Conservation (phyloP, 2,888 invertebrate genomes). For the Bruchidius siliquastri region DNA sequence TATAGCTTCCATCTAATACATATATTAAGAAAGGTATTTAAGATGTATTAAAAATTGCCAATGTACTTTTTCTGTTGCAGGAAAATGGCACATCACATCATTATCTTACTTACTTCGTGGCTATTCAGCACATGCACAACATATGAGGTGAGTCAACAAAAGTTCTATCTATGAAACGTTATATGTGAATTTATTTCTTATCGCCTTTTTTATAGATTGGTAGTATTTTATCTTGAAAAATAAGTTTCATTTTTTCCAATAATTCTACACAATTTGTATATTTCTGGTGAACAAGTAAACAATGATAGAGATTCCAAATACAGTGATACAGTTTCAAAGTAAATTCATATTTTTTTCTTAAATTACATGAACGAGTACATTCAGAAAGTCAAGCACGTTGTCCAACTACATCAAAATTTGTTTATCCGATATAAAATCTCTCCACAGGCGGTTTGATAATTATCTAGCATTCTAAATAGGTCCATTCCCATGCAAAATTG, state of each 20-base stretch:
- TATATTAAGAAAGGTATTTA: too few relatives aligned
- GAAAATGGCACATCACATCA: slow-evolving; percentile 45
- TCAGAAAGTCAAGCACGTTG: background rate
- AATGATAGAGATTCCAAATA: too few relatives aligned
- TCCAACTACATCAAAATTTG: background rate
- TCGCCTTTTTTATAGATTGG: too few relatives aligned
- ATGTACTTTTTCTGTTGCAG: slow-evolving; percentile 42
- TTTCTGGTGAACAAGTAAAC: too few relatives aligned
- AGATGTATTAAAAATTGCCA: slow-evolving; percentile 14
- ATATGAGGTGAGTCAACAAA: slow-evolving; percentile 27
- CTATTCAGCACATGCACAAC: slow-evolving; percentile 28
- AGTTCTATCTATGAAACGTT: background rate
- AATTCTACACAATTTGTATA: too few relatives aligned
- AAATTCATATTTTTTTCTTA: too few relatives aligned
- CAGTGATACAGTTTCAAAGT: too few relatives aligned
- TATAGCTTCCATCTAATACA: too few relatives aligned
- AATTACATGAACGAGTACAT: too few relatives aligned
- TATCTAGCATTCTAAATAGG: background rate
- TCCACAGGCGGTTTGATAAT: background rate
- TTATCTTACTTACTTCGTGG: slow-evolving; percentile 41
- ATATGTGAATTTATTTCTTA: too few relatives aligned
- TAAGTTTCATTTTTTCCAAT: too few relatives aligned
- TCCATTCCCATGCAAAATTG: background rate
- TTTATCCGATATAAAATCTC: background rate
- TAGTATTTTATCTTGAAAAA: too few relatives aligned